Conservation (phyloP, 2,797 vertebrate species). For the Triplophysa yarkandensis region DNA sequence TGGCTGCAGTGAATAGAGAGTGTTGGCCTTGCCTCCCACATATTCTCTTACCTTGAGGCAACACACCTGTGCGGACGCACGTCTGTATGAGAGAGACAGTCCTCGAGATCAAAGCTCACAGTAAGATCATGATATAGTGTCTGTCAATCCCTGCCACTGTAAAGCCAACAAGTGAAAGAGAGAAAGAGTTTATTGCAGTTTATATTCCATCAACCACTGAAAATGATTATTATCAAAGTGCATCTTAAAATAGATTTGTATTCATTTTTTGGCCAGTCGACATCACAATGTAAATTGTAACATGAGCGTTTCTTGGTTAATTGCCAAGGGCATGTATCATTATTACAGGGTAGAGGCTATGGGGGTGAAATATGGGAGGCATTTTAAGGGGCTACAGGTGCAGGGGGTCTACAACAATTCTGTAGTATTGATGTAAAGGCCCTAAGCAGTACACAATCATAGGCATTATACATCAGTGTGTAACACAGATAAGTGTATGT, state of each 20-base stretch:
- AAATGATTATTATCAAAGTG: not conserved
- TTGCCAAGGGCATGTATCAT: not conserved
- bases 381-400: too few species aligned
- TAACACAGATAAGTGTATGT: not conserved
- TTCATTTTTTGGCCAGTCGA: not conserved
- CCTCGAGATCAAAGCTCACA: slow-evolving; percentile 39
- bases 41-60: slow-evolving; percentile 45
- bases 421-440: not conserved
- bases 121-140: slow-evolving; percentile 32
- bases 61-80: slow-evolving; percentile 45
- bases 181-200: slow-evolving; percentile 20
- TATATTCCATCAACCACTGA: slow-evolving; percentile 4
- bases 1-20: slow-evolving; percentile 18
- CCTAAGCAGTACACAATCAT: not conserved
- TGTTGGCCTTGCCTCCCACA: slow-evolving; percentile 43
- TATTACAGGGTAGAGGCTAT: not conserved
- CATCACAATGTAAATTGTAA: not conserved
- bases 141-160: slow-evolving; percentile 12
- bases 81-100: slow-evolving; percentile 42
- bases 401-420: not conserved
- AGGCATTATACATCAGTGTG: too few species aligned
- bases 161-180: slow-evolving; percentile 16
- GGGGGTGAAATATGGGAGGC: not conserved
- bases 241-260: not conserved
- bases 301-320: not conserved